These are phyloP conservation scores for Scaptomyza flava DNA, from an alignment of 2,888 invertebrate genomes.

Conservation along the genomic window DNA sequence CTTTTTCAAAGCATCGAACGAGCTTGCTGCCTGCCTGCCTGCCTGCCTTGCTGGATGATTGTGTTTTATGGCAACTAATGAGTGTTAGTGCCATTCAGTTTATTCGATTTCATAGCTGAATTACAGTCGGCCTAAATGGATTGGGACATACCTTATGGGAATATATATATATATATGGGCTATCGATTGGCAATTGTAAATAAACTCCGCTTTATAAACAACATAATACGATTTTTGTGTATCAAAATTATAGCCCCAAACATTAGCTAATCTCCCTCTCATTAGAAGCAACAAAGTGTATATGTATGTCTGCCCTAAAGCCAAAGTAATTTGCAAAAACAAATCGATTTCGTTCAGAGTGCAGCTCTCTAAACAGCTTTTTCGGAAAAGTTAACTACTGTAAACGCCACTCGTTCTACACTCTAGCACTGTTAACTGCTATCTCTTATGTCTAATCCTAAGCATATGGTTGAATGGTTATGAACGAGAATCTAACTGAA, in stretches of 20 bases:
- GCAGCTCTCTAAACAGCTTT: slow-evolving; percentile 55
- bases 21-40: not conserved
- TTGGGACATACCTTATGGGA: slow-evolving; percentile 15
- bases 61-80: slow-evolving; percentile 76
- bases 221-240: not conserved
- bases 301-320: not conserved
- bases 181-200: slow-evolving; percentile 21
- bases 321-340: slow-evolving; percentile 13
- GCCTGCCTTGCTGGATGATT: slow-evolving; percentile 34
- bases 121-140: slow-evolving; percentile 23
- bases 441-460: slow-evolving; percentile 64
- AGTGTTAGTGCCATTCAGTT: slow-evolving; percentile 56
- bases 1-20: slow-evolving; percentile 28
- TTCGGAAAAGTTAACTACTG: slow-evolving; percentile 49
- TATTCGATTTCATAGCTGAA: slow-evolving; percentile 48
- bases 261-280: not conserved
- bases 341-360: slow-evolving; percentile 53
- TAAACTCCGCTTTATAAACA: not conserved
- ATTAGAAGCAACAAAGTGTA: not conserved
- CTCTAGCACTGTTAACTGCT: slow-evolving; percentile 20
- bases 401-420: slow-evolving; percentile 17
- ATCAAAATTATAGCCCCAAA: not conserved
- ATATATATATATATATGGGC: slow-evolving; percentile 1
- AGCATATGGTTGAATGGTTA: slow-evolving; percentile 73
- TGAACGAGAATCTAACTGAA: slow-evolving; percentile 45